Evolutionary conservation across 2,113 vertebrate genomes (phyloP).

Genomic region (Atlantisia rogersi): DNA sequence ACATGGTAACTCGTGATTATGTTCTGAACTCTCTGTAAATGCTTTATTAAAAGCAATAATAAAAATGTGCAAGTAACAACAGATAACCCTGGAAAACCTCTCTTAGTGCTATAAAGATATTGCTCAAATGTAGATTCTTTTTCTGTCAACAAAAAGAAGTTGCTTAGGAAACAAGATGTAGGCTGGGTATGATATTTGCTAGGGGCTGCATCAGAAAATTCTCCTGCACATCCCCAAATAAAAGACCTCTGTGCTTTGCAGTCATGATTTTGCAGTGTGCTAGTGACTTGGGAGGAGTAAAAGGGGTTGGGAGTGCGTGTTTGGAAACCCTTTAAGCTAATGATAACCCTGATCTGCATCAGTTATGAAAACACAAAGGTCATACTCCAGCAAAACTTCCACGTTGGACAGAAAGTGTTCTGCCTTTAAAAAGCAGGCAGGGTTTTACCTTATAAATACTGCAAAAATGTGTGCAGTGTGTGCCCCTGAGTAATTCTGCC

Average conservation of each 20-base stretch:
- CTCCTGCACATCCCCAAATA: neutral
- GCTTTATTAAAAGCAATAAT: constrained; percentile 27
- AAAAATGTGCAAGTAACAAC: neutral
- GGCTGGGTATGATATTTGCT: neutral
- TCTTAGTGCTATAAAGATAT: neutral
- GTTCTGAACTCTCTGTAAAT: neutral
- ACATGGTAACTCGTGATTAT: neutral
- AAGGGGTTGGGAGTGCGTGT: neutral
- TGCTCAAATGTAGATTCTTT: neutral
- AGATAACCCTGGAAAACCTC: neutral
- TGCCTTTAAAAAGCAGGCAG: neutral
- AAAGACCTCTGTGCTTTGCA: neutral
- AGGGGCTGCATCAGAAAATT: neutral
- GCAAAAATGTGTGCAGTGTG: neutral
- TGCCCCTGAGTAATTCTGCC: neutral
- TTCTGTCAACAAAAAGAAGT: neutral
- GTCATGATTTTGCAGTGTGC: neutral
- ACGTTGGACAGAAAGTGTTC: fast-evolving
- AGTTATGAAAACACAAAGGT: neutral
- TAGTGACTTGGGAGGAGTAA: neutral
- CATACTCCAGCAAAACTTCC: neutral
- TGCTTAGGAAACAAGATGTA: neutral
- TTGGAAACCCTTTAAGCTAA: neutral
- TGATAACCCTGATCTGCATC: neutral
- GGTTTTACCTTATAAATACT: neutral